These are phyloP conservation scores for Drosophila nannoptera DNA, from an alignment of 1,140 invertebrate genomes.

Conservation along the genomic window DNA sequence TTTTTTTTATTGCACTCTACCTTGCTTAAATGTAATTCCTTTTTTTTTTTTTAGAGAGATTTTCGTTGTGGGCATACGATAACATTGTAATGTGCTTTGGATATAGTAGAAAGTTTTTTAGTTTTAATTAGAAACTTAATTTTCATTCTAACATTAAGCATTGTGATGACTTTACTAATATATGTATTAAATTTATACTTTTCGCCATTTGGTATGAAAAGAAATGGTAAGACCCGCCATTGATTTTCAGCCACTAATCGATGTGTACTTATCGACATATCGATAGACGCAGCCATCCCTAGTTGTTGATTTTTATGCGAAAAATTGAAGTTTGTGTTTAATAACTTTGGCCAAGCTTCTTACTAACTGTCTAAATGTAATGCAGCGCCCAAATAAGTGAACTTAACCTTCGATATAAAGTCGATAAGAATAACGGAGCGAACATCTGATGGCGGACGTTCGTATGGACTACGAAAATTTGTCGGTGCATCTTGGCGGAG, in stretches of 20 bases:
- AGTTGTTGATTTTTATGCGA: constrained; percentile 69
- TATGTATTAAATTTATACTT: no score
- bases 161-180: no score
- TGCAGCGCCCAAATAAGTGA: background rate
- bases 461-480: constrained; percentile 64
- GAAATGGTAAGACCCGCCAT: no score
- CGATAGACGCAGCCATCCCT: constrained; percentile 35
- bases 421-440: background rate
- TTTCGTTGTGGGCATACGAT: no score
- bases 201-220: no score
- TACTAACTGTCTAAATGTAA: constrained; percentile 20
- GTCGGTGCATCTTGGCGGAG: constrained; percentile 38
- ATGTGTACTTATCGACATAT: constrained; percentile 17
- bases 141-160: no score
- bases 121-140: no score
- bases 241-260: background rate
- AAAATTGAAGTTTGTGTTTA: constrained; percentile 40
- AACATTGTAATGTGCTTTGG: no score
- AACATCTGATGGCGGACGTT: background rate
- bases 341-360: constrained; percentile 11
- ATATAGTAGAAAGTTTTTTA: no score
- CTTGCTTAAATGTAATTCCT: no score
- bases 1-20: background rate
- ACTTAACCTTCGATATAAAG: constrained; percentile 2
- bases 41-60: no score